These are phyloP conservation scores for Chloromyia formosa DNA, from an alignment of 2,888 invertebrate genomes.

Conservation along the genomic window DNA sequence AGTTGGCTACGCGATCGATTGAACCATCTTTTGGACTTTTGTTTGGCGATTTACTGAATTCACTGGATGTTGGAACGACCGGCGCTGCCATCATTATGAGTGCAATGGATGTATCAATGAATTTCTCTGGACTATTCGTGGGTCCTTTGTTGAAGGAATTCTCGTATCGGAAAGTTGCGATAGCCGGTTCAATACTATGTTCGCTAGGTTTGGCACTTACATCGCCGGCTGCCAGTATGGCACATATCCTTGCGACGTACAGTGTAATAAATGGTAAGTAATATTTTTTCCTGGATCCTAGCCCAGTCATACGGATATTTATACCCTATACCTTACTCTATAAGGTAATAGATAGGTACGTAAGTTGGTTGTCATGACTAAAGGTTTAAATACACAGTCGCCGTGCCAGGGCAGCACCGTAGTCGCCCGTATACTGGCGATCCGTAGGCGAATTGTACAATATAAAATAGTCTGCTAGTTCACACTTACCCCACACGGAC, in stretches of 20 bases:
- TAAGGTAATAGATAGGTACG: no score
- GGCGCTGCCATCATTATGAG: slow-evolving; percentile 80
- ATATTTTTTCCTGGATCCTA: neutral
- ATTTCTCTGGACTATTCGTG: slow-evolving; percentile 80
- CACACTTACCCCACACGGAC: no score
- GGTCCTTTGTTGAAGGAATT: slow-evolving; percentile 80
- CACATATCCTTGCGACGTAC: slow-evolving; percentile 75
- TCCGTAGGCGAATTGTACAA: neutral
- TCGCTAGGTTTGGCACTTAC: slow-evolving; percentile 74
- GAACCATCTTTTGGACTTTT: slow-evolving; percentile 83
- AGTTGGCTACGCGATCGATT: slow-evolving; percentile 81
- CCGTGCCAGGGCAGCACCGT: no score
- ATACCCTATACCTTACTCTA: neutral
- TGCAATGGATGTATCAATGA: slow-evolving; percentile 78
- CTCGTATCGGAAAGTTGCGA: slow-evolving; percentile 76
- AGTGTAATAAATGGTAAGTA: slow-evolving; percentile 77
- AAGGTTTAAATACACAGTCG: neutral
- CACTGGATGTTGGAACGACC: slow-evolving; percentile 77
- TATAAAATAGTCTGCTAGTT: no score
- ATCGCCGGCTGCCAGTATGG: slow-evolving; percentile 75
- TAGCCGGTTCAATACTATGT: slow-evolving; percentile 73
- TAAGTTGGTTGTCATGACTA: neutral
- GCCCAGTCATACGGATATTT: neutral
- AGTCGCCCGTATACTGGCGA: neutral
- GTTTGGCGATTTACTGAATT: slow-evolving; percentile 77